Evolutionary conservation across 2,888 invertebrate species (phyloP).

Genomic region (Trissolcus japonicus): DNA sequence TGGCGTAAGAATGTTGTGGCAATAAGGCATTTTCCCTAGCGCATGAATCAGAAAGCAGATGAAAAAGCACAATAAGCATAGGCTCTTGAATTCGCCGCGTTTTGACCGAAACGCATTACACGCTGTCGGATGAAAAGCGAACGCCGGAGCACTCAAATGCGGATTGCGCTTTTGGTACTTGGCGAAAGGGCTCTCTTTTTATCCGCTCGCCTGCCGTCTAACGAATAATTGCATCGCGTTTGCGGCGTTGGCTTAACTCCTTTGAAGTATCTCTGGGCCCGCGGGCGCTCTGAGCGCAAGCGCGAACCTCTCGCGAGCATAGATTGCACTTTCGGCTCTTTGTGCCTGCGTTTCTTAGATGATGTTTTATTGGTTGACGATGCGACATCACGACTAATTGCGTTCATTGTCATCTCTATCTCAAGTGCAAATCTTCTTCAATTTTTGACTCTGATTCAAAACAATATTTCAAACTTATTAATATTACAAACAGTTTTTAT

Average conservation of each 20-base stretch:
- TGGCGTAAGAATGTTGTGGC: constrained; percentile 53
- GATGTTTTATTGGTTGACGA: constrained; percentile 55
- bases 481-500: neutral
- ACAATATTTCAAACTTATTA: neutral
- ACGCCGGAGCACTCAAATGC: constrained; percentile 51
- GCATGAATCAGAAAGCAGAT: constrained; percentile 48
- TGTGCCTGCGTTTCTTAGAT: constrained; percentile 42
- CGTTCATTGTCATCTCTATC: constrained; percentile 49
- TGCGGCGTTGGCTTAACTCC: constrained; percentile 52
- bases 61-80: constrained; percentile 56
- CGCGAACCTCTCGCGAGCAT: constrained; percentile 42
- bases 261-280: constrained; percentile 55
- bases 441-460: neutral
- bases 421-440: constrained; percentile 12
- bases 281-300: constrained; percentile 33
- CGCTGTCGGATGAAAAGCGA: constrained; percentile 53
- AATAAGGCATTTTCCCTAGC: constrained; percentile 50
- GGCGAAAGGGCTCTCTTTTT: constrained; percentile 52
- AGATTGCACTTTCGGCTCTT: constrained; percentile 58
- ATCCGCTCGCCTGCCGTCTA: constrained; percentile 49
- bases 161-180: constrained; percentile 57
- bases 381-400: constrained; percentile 55
- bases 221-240: constrained; percentile 58
- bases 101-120: constrained; percentile 56
- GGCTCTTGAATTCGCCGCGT: constrained; percentile 52